Percentiles rank a stretch among this genome's conserved stretches.
Evolutionary conservation across 2,888 invertebrate genomes (phyloP).

Genomic region (Papilio gigon): DNA sequence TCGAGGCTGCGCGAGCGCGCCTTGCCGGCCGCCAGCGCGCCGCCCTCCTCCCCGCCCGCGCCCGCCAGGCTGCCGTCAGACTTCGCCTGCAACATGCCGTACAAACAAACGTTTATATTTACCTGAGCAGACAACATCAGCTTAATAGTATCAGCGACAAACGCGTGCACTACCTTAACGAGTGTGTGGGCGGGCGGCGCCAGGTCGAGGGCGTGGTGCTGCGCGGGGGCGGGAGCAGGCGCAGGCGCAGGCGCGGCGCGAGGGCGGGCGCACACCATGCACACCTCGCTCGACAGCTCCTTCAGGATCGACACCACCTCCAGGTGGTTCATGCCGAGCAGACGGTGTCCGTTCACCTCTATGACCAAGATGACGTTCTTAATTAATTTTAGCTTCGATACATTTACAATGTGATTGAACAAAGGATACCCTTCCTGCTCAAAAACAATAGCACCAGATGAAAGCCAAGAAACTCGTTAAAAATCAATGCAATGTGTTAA

Average conservation of each 20-base stretch:
- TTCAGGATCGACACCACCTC: conserved; percentile 97
- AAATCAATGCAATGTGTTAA: too few species aligned
- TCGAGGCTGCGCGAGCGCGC: conserved; percentile 93
- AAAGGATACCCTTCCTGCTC: too few species aligned
- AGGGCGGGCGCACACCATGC: conserved; percentile 92
- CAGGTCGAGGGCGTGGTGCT: conserved; percentile 69
- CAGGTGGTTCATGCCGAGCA: conserved; percentile 95
- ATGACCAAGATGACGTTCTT: conserved; percentile 34
- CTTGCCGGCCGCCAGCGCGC: conserved; percentile 58
- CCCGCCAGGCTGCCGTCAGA: conserved; percentile 93
- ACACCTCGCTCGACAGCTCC: conserved; percentile 93
- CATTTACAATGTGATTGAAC: too few species aligned
- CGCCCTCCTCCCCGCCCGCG: conserved; percentile 81
- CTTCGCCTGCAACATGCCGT: conserved; percentile 88
- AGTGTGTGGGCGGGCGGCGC: conserved; percentile 71
- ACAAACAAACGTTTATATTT: background rate
- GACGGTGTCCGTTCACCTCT: conserved; percentile 94
- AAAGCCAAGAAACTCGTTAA: too few species aligned
- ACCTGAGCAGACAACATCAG: background rate
- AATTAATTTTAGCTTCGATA: too few species aligned
- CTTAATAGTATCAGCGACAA: background rate
- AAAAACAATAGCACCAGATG: background rate
- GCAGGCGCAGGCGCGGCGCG: conserved; percentile 80
- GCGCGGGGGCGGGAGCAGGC: conserved; percentile 84
- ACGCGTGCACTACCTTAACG: conserved; percentile 63